phyloP scores from a whole-genome alignment of 2,888 invertebrate species.

The Drosophila nr. perissopoda region DNA sequence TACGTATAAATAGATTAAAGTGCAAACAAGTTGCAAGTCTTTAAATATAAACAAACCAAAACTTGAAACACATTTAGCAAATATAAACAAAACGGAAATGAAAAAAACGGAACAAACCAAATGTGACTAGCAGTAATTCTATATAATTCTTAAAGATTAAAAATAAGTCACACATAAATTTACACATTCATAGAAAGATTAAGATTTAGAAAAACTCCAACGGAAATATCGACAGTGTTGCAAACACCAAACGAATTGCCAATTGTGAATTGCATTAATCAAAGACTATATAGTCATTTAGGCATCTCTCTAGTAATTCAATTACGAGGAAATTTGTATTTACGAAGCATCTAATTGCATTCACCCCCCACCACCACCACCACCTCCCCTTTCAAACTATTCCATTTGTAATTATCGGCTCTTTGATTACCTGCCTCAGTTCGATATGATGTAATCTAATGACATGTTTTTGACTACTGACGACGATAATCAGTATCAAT shows the following conservation, averaged over 20 bases:
- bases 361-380: not conserved
- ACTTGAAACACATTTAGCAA: not conserved
- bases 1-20: too few relatives aligned
- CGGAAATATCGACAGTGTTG: not conserved
- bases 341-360: conserved; percentile 8
- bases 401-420: conserved; percentile 10
- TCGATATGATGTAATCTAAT: conserved; percentile 30
- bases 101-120: not conserved
- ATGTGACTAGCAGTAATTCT: not conserved
- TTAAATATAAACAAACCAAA: not conserved
- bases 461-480: conserved; percentile 27
- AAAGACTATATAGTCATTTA: not conserved
- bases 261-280: conserved; percentile 4
- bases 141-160: not conserved
- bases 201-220: not conserved
- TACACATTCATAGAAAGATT: not conserved
- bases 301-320: not conserved
- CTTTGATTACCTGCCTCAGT: conserved; percentile 12
- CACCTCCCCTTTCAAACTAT: not conserved
- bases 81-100: not conserved
- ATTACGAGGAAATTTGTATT: conserved; percentile 5
- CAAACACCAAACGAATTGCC: not conserved
- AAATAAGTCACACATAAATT: not conserved
- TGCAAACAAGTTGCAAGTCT: too few relatives aligned
- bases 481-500: conserved; percentile 33